Evolutionary conservation across 2,113 vertebrate species (phyloP).

Genomic region (Serinus canaria): DNA sequence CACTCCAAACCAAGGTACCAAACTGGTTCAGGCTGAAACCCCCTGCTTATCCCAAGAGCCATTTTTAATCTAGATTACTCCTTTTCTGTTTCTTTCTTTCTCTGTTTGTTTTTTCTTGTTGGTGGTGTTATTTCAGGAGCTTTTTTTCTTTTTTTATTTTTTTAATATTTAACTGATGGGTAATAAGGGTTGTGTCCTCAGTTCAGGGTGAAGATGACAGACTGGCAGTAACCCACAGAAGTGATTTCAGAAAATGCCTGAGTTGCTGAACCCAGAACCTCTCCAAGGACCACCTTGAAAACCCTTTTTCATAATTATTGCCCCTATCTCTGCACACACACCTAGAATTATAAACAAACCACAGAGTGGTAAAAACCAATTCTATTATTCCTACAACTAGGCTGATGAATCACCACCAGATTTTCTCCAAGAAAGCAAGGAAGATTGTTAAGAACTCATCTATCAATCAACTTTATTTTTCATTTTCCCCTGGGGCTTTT

Average conservation of each 20-base stretch:
- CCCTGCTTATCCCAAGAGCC: not conserved
- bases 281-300: not conserved
- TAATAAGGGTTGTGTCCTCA: not conserved
- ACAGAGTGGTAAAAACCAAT: not conserved
- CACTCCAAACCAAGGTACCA: not conserved
- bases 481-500: not conserved
- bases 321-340: not conserved
- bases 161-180: not conserved
- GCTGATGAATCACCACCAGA: not conserved
- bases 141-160: no score
- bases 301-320: not conserved
- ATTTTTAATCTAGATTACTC: not conserved
- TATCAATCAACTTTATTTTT: rapidly evolving
- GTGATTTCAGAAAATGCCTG: not conserved
- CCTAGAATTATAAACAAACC: not conserved
- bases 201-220: not conserved
- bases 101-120: not conserved
- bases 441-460: not conserved
- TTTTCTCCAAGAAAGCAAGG: not conserved
- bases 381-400: not conserved
- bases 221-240: not conserved
- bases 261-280: not conserved
- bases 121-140: rapidly evolving
- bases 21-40: not conserved
- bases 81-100: not conserved